Evolutionary conservation across 2,888 invertebrate species (phyloP), one percentile per base, ranked within the genome.

Genomic region (Trimorus sp.): DNA sequence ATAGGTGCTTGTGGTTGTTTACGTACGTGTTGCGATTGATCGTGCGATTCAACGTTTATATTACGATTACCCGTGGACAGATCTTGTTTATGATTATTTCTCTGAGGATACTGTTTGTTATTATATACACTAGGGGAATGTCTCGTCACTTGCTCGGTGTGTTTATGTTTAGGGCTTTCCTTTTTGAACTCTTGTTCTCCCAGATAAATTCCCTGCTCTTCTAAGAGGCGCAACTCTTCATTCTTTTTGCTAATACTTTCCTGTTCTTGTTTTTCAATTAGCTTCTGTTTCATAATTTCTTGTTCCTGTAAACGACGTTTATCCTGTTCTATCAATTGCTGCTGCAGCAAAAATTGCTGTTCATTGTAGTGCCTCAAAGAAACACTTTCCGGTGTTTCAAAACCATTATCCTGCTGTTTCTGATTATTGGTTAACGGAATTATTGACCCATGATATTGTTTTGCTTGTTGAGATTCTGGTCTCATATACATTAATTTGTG

Each of bases 361-460:
- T 91, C 91, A 79, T 91, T 91, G 66, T 89, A 91, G 69, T 91
- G 91, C 60, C 90, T 91, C 62, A 91, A 69, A 0, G 91, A 91
- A 51, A 91, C 84, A 49, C 90, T 91, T 71, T 91, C 91, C 0
- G 91, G 91, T 0, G 91, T 91, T 74, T 91, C 91, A 76, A 89
- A 90, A 8, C 89, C 85, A 2, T 83, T 76, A 53, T 87, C 85
- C 7, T 85, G 76, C 0, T 83, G 84, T 14, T 84, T 84, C 26
- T 88, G 87, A 71, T 87, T 87, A 11, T 86, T 87, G 62, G 84
- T 89, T 40, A 88, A 53, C 4, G 89, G 89, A 9, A 87, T 83
- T 0, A 87, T 84, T 0, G 89, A 85, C 36, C 85, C 86, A n/a
- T 85, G 88, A 12, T 87, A 87, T 12, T 86, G 87, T 48, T 84